Percentiles rank a stretch among this genome's conserved stretches.
Evolutionary conservation across 1,140 invertebrate genomes (phyloP).

Genomic region (Drosophila equinoxialis): DNA sequence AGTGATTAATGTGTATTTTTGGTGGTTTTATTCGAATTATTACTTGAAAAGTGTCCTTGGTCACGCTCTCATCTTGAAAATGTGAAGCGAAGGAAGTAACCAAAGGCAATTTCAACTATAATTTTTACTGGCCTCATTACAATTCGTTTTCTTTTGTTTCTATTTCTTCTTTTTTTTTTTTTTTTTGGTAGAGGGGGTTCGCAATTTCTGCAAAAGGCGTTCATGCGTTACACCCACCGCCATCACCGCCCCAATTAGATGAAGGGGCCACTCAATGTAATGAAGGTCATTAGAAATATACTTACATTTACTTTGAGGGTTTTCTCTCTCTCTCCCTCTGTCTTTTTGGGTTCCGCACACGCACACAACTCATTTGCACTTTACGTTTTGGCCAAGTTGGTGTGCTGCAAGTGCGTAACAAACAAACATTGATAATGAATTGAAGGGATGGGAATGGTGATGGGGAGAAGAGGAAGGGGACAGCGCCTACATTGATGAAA

Average conservation of each 20-base stretch:
- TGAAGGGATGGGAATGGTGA: too few species aligned
- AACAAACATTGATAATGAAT: slow-evolving; percentile 11
- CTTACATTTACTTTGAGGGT: slow-evolving; percentile 15
- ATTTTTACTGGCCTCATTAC: slow-evolving; percentile 14
- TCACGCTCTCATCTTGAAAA: slow-evolving; percentile 6
- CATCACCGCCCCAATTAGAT: slow-evolving; percentile 1
- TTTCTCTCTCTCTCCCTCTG: not conserved
- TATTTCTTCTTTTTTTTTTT: too few species aligned
- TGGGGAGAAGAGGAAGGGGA: not conserved
- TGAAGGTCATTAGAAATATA: slow-evolving; percentile 79
- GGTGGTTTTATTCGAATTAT: too few species aligned
- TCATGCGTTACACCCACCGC: slow-evolving; percentile 36
- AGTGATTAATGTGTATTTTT: too few species aligned
- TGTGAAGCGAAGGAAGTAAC: not conserved
- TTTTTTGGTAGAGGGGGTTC: not conserved
- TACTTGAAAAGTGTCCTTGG: not conserved
- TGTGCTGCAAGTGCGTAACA: slow-evolving; percentile 45
- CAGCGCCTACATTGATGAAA: slow-evolving; percentile 7
- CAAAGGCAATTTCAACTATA: not conserved
- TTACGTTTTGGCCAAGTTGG: slow-evolving; percentile 36
- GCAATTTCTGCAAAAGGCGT: slow-evolving; percentile 39
- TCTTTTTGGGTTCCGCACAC: slow-evolving; percentile 23
- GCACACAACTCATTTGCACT: slow-evolving; percentile 50
- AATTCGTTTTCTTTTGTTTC: slow-evolving; percentile 23
- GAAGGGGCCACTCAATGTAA: slow-evolving; percentile 64